These are phyloP conservation scores for Bombus sibiricus DNA, from an alignment of 1,140 invertebrate species.

Conservation along the genomic window DNA sequence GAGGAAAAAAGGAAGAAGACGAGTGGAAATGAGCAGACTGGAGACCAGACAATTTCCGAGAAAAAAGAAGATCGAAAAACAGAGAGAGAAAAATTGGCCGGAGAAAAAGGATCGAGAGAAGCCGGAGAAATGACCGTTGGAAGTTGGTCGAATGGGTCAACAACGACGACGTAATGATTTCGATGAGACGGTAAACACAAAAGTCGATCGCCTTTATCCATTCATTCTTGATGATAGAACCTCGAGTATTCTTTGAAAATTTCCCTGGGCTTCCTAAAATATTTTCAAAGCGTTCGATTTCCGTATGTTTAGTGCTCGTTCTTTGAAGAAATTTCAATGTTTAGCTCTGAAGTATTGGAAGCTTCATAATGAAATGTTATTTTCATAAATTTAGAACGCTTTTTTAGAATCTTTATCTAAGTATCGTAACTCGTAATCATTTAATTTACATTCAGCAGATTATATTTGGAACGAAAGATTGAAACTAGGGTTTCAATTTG, in stretches of 20 bases:
- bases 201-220: conserved; percentile 19
- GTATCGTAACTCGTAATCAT: neutral
- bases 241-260: neutral
- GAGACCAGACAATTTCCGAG: neutral
- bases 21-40: conserved; percentile 10
- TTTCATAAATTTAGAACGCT: neutral
- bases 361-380: too few species aligned
- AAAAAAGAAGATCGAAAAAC: neutral
- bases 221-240: neutral
- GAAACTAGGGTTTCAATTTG: too few species aligned
- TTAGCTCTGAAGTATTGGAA: neutral
- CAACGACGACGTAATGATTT: conserved; percentile 30
- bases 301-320: neutral
- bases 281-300: neutral
- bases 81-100: neutral
- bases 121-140: conserved; percentile 1
- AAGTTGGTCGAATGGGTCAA: conserved; percentile 30
- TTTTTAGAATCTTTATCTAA: neutral
- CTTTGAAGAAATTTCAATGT: neutral
- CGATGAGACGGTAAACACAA: conserved; percentile 20
- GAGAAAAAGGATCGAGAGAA: neutral
- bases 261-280: neutral
- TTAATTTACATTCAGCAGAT: too few species aligned
- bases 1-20: conserved; percentile 17
- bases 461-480: too few species aligned